phyloP scores from a whole-genome alignment of 2,113 vertebrate species.

The Smithornis capensis region DNA sequence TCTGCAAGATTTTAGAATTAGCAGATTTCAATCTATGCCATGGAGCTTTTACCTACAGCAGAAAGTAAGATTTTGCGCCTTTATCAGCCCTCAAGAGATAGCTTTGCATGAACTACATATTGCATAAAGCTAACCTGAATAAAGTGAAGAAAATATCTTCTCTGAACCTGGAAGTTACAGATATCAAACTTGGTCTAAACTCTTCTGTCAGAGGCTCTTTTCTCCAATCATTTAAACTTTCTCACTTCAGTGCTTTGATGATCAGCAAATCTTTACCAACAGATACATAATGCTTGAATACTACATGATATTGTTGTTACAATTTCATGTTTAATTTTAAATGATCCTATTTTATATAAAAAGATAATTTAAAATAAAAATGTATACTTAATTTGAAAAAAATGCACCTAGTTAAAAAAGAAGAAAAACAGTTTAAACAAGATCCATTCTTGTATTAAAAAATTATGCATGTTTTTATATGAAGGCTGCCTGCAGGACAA shows the following conservation, averaged over 20 bases:
- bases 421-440: not conserved
- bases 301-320: not conserved
- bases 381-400: not conserved
- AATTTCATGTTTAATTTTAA: not conserved
- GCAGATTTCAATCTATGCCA: not conserved
- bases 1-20: not conserved
- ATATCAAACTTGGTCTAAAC: not conserved
- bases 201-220: not conserved
- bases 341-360: not conserved
- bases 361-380: not conserved
- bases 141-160: not conserved
- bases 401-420: not conserved
- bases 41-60: not conserved
- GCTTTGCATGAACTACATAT: not conserved
- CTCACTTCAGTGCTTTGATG: not conserved
- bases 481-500: not conserved
- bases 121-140: slow-evolving; percentile 4
- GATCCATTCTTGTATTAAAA: not conserved
- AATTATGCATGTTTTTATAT: not conserved
- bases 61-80: not conserved
- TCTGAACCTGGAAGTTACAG: not conserved
- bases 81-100: not conserved
- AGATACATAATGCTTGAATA: not conserved
- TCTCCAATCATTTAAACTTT: not conserved
- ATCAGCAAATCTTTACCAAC: not conserved